A percentile compares a stretch with the other conserved stretches of the same genome.
Conservation (phyloP, 2,797 vertebrate genomes). For the Sciurus carolinensis region DNA sequence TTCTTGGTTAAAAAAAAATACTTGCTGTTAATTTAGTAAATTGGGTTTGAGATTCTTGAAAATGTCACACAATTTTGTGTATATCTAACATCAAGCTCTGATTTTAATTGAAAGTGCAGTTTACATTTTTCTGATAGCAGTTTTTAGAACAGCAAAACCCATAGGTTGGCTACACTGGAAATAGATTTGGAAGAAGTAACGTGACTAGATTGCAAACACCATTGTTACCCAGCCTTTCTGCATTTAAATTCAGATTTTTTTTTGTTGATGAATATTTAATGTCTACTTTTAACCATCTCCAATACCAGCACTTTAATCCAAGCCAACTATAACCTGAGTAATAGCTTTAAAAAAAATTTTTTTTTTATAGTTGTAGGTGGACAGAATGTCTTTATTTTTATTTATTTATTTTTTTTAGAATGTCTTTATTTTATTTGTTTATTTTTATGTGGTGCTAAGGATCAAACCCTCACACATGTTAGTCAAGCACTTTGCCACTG, state of each 20-base stretch:
- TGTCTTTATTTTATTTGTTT: too few relatives aligned
- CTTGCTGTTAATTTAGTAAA: neutral
- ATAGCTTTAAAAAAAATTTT: too few relatives aligned
- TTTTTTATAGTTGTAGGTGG: too few relatives aligned
- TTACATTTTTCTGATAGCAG: constrained; percentile 37
- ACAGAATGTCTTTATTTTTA: too few relatives aligned
- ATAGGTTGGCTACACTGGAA: constrained; percentile 6
- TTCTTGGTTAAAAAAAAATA: neutral
- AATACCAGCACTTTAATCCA: neutral
- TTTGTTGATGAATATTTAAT: neutral
- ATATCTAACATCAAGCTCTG: constrained; percentile 37
- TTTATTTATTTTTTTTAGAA: too few relatives aligned
- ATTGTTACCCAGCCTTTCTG: neutral
- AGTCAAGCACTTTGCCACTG: too few relatives aligned
- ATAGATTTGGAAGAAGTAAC: neutral
- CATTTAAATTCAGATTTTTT: constrained; percentile 11
- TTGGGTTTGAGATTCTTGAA: constrained; percentile 46
- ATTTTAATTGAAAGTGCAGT: constrained; percentile 47
- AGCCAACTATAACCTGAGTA: neutral
- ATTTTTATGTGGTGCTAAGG: too few relatives aligned
- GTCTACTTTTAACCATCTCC: neutral
- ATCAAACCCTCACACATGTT: too few relatives aligned
- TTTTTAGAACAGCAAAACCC: constrained; percentile 46
- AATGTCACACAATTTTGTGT: constrained; percentile 35
- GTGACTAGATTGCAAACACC: constrained; percentile 15